Evolutionary conservation across 2,797 vertebrate genomes (phyloP), one percentile per base, ranked within the genome.

Genomic region (Mallotus villosus): DNA sequence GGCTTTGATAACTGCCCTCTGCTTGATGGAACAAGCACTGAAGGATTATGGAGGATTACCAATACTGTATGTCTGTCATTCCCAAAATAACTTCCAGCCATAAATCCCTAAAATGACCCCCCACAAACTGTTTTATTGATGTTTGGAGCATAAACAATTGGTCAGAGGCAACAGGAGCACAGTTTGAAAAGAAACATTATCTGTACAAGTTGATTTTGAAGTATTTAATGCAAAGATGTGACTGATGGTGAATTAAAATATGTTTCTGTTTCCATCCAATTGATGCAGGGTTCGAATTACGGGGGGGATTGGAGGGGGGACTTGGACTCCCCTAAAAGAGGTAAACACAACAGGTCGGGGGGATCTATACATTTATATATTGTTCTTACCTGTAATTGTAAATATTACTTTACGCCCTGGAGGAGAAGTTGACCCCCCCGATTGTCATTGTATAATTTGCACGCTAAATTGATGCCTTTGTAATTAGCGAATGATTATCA

Each of bases 21-120:
- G 70, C 73, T 75, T 71, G 74, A 78, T 80, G 81, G 64, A 76
- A 72, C 73, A 79, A 79, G 78, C 71, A 72, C 70, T 68, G 51
- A 53, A 78, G 82, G 87, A 89, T 89, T 91, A 89, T 58, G 3
- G 75, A 34, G 85, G 87, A 88, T 90, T 89, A 90, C 63, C 75
- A 77, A 75, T 41, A 75, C 58, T 65, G 76, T 76, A 77, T 73
- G 71, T 74, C 74, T 73, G 74, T 74, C 78, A 65, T 68, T 81
- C 72, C 71, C 73, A 74, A 81, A 63, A 57, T 76, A 80, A 78
- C 76, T 51, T 77, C 65, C 41, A 32, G 78, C 80, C 59, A 70
- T 68, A 72, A 77, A 71, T 68, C 81, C 74, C 16, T 67, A 68
- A 76, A 87, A 75, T 71, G 46, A 58, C 75, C 27, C 76, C 76